Percentiles rank a stretch among this genome's conserved stretches.
Conservation (phyloP, 2,797 vertebrate species). For the Delichon dasypus region DNA sequence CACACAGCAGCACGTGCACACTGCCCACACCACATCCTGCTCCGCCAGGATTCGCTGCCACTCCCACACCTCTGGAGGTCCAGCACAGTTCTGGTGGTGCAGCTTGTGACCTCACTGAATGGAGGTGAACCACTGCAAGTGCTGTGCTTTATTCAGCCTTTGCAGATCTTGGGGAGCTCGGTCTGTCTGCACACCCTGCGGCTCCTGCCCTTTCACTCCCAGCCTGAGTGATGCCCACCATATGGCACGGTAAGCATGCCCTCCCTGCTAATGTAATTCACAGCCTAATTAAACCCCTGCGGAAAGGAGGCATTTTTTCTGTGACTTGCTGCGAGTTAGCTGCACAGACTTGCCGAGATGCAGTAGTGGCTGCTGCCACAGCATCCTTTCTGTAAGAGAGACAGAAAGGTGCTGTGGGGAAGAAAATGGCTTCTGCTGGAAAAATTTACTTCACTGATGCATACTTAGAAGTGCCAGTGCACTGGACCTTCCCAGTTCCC, state of each 20-base stretch:
- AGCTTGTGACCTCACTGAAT: rapidly evolving
- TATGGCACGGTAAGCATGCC: neutral
- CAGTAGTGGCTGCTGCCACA: neutral
- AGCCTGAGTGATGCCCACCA: slow-evolving; percentile 9
- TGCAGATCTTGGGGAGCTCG: rapidly evolving
- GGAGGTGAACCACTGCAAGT: rapidly evolving
- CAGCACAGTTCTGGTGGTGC: neutral
- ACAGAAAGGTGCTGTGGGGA: neutral
- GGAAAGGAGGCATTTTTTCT: neutral
- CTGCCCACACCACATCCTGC: neutral
- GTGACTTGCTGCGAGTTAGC: neutral
- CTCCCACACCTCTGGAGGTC: neutral
- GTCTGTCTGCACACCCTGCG: neutral
- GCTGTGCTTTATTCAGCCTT: neutral
- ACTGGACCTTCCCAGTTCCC: neutral
- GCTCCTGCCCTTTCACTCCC: neutral
- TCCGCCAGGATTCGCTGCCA: neutral
- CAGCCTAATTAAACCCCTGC: slow-evolving; percentile 9
- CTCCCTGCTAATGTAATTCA: slow-evolving; percentile 12
- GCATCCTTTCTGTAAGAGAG: neutral
- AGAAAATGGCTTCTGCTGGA: neutral
- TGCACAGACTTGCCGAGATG: neutral
- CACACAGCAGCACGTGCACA: rapidly evolving
- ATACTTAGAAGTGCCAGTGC: neutral
- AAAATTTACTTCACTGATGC: neutral